Evolutionary conservation across 1,140 invertebrate genomes (phyloP), one percentile per base, ranked within the genome.

Genomic region (Zaprionus vittiger): DNA sequence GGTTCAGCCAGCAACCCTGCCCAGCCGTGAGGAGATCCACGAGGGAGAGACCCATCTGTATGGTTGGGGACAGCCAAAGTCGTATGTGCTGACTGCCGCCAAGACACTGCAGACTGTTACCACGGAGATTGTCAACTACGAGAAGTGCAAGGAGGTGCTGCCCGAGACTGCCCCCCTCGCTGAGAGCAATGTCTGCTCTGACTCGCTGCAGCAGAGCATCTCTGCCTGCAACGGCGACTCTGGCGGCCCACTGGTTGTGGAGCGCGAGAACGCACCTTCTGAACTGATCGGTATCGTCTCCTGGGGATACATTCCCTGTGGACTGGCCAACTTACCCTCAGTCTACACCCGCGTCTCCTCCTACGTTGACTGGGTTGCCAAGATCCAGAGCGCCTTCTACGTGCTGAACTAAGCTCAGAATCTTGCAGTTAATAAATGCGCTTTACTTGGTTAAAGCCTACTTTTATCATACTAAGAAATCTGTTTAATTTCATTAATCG

Each of bases 251-350:
- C 81, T 96, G 37, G 93, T 95, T 22, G 91, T 94, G 56, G 81
- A 91, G 65, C n/a, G 3, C n/a, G 5, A 52, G 2, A 80, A 93
- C 15, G 64, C 77, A 20, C 49, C 83, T 54, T 83, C 90, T 15
- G 74, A 83, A 70, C 54, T 92, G 24, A 83, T 97, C 66, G 96
- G 96, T 22, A 92, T 97, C n/a, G 96, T 96, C 0, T 97, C 96
- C 2, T 97, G 96, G 95, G 96, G 96, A 14, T 93, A 95, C 34
- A 93, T 95, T 47, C 96, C 96, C 73, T 96, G 96, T 79, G 95
- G 96, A 4, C 77, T 91, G 22, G 92, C 90, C 77, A 94, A 95
- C 17, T 93, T 94, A 1, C 96, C 96, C 1, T 96, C 96, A 0
- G 95, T 97, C 0, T 97, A 96, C 86, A 96, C 96, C 0, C 94